phyloP scores from a whole-genome alignment of 2,113 vertebrate genomes.

The Nestor notabilis region DNA sequence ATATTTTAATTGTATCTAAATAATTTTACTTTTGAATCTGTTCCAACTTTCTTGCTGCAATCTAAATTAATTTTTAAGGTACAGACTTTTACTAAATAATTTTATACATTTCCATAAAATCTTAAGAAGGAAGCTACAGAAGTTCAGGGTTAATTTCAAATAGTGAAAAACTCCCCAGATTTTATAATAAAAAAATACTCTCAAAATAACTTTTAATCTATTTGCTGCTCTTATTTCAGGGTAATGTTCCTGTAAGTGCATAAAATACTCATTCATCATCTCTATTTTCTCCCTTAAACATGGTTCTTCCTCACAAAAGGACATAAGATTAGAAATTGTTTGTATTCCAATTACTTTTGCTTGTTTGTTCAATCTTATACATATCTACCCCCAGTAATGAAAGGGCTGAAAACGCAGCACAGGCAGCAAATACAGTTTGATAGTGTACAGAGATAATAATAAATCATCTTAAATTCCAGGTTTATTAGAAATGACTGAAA shows the following conservation, averaged over 20 bases:
- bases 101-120: not conserved
- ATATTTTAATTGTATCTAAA: not conserved
- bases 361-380: constrained; percentile 8
- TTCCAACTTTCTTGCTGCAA: not conserved
- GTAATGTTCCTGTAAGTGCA: not conserved
- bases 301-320: not conserved
- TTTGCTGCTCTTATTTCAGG: not conserved
- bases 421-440: constrained; percentile 44
- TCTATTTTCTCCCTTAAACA: not conserved
- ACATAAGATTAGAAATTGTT: not conserved
- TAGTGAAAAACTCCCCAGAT: fast-evolving
- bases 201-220: not conserved
- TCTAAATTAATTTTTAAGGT: not conserved
- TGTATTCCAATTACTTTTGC: not conserved
- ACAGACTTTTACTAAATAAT: not conserved
- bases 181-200: not conserved
- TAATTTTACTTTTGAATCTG: not conserved
- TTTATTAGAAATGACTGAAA: constrained; percentile 75
- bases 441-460: constrained; percentile 50
- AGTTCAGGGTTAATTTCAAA: not conserved
- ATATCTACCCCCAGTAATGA: constrained; percentile 17
- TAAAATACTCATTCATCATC: not conserved
- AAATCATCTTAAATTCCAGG: constrained; percentile 64
- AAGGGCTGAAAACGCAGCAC: not conserved
- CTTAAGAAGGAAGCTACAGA: not conserved